phyloP scores from a whole-genome alignment of 1,140 invertebrate species.

The Micrasema minimum region DNA sequence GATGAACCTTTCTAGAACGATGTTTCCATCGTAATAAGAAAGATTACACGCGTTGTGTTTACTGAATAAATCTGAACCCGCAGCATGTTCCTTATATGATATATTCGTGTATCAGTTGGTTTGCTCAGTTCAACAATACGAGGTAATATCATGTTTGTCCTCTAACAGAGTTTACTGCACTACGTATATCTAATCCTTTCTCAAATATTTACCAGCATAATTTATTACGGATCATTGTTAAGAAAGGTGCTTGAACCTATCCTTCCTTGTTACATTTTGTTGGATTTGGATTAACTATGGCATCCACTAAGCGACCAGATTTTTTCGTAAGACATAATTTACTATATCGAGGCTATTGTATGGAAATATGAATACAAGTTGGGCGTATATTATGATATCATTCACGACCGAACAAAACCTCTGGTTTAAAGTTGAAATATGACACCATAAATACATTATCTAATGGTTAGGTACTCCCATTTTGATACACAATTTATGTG shows the following conservation, averaged over 20 bases:
- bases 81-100: too few species aligned
- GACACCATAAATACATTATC: too few species aligned
- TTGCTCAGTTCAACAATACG: conserved; percentile 11
- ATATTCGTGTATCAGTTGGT: background rate
- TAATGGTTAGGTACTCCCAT: too few species aligned
- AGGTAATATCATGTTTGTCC: conserved; percentile 11
- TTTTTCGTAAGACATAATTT: too few species aligned
- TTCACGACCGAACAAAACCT: too few species aligned
- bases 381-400: too few species aligned
- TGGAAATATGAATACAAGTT: too few species aligned
- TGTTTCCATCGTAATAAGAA: conserved; percentile 13
- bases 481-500: too few species aligned
- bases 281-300: too few species aligned
- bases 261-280: background rate
- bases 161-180: background rate
- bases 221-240: background rate
- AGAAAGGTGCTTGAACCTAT: background rate
- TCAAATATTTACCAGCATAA: conserved; percentile 17
- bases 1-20: conserved; percentile 22
- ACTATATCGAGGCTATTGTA: too few species aligned
- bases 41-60: conserved; percentile 16
- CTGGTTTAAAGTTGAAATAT: too few species aligned
- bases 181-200: background rate
- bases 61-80: conserved; percentile 20
- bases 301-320: too few species aligned